Conservation (phyloP, 2,113 vertebrate genomes). For the Narcine bancroftii region DNA sequence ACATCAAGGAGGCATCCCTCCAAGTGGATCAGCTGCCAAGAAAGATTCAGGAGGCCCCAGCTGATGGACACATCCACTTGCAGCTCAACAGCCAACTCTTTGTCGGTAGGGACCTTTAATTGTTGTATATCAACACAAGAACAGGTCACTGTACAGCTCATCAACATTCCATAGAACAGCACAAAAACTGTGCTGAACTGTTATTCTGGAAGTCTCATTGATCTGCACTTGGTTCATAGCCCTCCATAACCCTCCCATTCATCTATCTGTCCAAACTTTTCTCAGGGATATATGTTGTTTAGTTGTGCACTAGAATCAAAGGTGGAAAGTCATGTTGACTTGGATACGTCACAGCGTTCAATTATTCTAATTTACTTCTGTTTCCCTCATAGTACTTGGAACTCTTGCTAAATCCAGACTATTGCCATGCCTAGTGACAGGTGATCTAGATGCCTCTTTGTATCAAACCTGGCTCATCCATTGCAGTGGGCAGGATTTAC, state of each 20-base stretch:
- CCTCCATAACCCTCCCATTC: too few relatives aligned
- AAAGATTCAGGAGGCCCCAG: constrained; percentile 63
- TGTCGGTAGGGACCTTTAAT: constrained; percentile 67
- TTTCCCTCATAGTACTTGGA: background rate
- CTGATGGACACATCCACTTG: constrained; percentile 73
- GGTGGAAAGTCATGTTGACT: too few relatives aligned
- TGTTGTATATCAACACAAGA: background rate
- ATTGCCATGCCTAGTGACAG: background rate
- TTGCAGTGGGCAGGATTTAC: too few relatives aligned
- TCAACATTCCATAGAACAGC: background rate
- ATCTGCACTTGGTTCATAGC: too few relatives aligned
- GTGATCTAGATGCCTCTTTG: background rate
- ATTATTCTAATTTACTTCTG: background rate
- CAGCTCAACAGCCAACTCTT: constrained; percentile 85
- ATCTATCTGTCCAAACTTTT: too few relatives aligned
- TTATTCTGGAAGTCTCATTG: too few relatives aligned
- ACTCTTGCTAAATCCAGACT: background rate
- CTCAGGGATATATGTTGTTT: too few relatives aligned
- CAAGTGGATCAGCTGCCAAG: constrained; percentile 80
- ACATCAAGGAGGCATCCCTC: constrained; percentile 80
- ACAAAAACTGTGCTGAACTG: too few relatives aligned
- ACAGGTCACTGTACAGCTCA: background rate
- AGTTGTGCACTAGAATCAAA: too few relatives aligned
- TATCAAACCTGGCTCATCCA: background rate
- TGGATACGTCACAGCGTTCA: too few relatives aligned